Conservation (phyloP, 2,797 vertebrate genomes). For the Phoeniculus purpureus region DNA sequence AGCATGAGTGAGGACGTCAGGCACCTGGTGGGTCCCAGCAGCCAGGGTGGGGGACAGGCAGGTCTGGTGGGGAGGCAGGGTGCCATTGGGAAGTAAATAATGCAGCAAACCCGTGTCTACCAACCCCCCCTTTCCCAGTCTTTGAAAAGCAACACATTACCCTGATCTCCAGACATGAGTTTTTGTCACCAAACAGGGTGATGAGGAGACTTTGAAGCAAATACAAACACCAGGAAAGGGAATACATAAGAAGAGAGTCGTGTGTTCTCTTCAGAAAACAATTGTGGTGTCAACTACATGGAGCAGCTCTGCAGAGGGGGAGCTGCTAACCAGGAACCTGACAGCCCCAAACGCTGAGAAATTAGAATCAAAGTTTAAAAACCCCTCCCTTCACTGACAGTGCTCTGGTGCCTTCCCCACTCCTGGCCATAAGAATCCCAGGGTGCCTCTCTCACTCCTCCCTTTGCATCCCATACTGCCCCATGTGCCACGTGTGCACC, state of each 20-base stretch:
- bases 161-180: slow-evolving; percentile 69
- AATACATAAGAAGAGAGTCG: slow-evolving; percentile 68
- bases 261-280: slow-evolving; percentile 70
- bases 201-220: slow-evolving; percentile 69
- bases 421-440: neutral
- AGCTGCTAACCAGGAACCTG: slow-evolving; percentile 42
- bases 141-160: slow-evolving; percentile 71
- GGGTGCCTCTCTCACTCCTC: neutral
- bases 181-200: slow-evolving; percentile 70
- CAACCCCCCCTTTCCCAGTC: slow-evolving; percentile 25
- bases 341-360: slow-evolving; percentile 2
- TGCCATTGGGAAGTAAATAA: neutral
- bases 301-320: slow-evolving; percentile 30
- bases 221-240: slow-evolving; percentile 62
- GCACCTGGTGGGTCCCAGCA: rapidly evolving
- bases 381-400: neutral
- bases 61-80: neutral
- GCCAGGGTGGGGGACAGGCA: rapidly evolving
- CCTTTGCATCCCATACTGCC: rapidly evolving
- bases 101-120: slow-evolving; percentile 44
- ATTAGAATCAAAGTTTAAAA: slow-evolving; percentile 17
- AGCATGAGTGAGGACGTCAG: rapidly evolving
- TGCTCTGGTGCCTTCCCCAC: rapidly evolving
- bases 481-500: neutral
- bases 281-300: slow-evolving; percentile 14